Base-by-base conservation (phyloP, 2,888 invertebrate genomes). In the Sinopyrophorus schimmeli region DNA sequence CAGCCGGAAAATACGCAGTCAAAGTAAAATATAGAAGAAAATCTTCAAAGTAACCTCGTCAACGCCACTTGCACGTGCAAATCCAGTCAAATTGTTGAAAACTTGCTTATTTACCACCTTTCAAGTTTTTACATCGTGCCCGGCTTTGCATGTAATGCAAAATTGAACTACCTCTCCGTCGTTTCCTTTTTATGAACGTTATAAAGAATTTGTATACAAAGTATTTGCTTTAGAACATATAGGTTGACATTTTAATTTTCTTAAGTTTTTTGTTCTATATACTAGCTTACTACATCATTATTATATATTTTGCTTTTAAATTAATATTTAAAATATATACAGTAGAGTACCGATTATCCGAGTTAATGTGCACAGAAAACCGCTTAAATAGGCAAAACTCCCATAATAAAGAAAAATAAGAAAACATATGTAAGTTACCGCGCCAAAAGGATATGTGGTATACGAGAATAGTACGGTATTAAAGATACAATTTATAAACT, bases 81-180 rank as follows among this genome's bases (percentile, higher is more conserved):
- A 67, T 64, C 63, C 63, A 64, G 63, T 59, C 60, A 56, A 58
- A 61, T 63, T 65, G 66, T 66, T 67, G 68, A 68, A 69, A 70
- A 69, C 67, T 70, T 66, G 70, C 70, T 70, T 71, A 71, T 71
- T 70, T 70, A 65, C 66, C 68, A 63, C 66, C 66, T 68, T 67
- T 67, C 65, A 65, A 60, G 60, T 64, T 55, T 57, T 60, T 59
- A 61, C 54, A 54, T 60, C 60, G 57, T 54, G 55, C 54, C 56
- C 52, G 47, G 61, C 58, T 64, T 65, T 63, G 63, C 64, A 65
- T 63, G 57, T 61, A 62, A 69, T 63, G 65, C 63, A 65, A 64
- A 66, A 67, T 65, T 68, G 64, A 68, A 65, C 66, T 66, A 69
- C 66, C 68, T 66, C 63, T 63, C 63, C 64, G 68, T 63, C 47